phyloP scores from a whole-genome alignment of 2,888 invertebrate species.

The Yponomeuta cagnagella region DNA sequence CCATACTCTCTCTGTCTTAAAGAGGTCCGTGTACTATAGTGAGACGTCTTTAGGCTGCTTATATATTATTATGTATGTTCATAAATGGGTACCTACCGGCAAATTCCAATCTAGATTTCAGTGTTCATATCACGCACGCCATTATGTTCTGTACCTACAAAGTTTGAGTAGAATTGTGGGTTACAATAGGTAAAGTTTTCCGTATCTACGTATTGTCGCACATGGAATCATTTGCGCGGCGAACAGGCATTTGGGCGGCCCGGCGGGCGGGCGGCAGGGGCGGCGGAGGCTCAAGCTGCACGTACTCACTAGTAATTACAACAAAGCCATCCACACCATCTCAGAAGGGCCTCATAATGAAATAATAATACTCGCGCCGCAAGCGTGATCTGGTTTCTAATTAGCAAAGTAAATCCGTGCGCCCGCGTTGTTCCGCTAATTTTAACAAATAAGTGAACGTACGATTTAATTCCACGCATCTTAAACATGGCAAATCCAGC shows the following conservation, averaged over 20 bases:
- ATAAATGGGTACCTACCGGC: not conserved
- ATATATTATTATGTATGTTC: no score
- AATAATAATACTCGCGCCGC: slow-evolving; percentile 49
- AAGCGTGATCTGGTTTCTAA: slow-evolving; percentile 46
- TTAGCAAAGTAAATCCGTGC: slow-evolving; percentile 23
- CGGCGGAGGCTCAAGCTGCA: slow-evolving; percentile 14
- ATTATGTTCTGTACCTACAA: not conserved
- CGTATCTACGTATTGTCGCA: slow-evolving; percentile 7
- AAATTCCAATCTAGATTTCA: not conserved
- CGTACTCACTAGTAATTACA: slow-evolving; percentile 34
- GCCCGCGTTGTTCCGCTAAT: slow-evolving; percentile 25
- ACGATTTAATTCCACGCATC: slow-evolving; percentile 30
- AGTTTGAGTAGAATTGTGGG: not conserved
- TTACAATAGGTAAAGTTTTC: slow-evolving; percentile 10
- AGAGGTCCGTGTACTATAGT: no score
- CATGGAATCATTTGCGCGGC: slow-evolving; percentile 6
- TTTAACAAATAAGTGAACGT: slow-evolving; percentile 24
- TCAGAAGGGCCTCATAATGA: slow-evolving; percentile 41
- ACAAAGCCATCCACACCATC: slow-evolving; percentile 36
- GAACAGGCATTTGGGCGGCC: not conserved
- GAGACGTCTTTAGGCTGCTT: not conserved
- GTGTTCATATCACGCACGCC: not conserved
- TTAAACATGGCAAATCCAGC: slow-evolving; percentile 13
- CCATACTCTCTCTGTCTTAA: not conserved
- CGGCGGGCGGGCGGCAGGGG: not conserved